These are phyloP conservation scores for Myotis findleyi DNA, from an alignment of 2,797 vertebrate species.

Conservation along the genomic window DNA sequence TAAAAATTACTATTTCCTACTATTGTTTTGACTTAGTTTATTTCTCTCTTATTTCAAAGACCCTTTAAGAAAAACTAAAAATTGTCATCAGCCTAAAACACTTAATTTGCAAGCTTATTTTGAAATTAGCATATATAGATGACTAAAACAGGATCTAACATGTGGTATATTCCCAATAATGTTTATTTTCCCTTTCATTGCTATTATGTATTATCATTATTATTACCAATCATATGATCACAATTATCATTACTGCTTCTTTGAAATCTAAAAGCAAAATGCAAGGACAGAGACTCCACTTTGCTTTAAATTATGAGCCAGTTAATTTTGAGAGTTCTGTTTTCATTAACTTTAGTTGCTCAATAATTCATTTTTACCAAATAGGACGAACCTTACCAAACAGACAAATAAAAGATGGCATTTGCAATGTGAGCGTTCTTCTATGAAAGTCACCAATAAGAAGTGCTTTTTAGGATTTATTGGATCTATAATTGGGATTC, in stretches of 20 bases:
- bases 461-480: background rate
- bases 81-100: background rate
- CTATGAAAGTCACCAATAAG: background rate
- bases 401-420: background rate
- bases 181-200: background rate
- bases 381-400: background rate
- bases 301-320: background rate
- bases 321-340: background rate
- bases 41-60: background rate
- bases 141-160: background rate
- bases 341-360: conserved; percentile 10
- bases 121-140: background rate
- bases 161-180: background rate
- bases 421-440: background rate
- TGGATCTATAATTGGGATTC: background rate
- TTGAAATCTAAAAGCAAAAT: background rate
- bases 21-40: background rate
- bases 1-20: background rate
- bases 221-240: background rate
- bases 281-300: background rate
- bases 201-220: background rate
- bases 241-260: background rate
- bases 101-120: background rate
- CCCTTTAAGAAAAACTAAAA: background rate
- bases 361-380: conserved; percentile 12